A percentile compares a stretch with the other conserved stretches of the same genome.
phyloP scores from a whole-genome alignment of 2,888 invertebrate genomes.

The Hedychridium roseum region DNA sequence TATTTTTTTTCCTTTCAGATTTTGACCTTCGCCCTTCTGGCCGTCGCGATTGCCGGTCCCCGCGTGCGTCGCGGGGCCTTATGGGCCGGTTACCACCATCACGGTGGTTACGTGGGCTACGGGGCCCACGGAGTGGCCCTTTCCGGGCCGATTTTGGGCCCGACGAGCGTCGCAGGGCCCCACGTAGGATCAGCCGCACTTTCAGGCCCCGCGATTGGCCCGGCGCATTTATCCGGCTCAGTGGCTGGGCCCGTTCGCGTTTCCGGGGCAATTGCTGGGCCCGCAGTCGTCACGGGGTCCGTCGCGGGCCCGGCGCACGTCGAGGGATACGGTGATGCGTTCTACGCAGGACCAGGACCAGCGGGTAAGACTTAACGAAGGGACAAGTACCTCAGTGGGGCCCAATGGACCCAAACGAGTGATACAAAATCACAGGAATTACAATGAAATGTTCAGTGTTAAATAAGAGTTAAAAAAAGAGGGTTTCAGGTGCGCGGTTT shows the following conservation, averaged over 20 bases:
- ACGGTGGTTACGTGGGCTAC: slow-evolving; percentile 26
- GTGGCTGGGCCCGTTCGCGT: slow-evolving; percentile 56
- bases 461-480: background rate
- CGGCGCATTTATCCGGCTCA: slow-evolving; percentile 53
- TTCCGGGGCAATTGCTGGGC: slow-evolving; percentile 59
- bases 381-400: slow-evolving; percentile 8
- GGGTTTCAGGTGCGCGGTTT: slow-evolving; percentile 1
- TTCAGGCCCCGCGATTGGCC: slow-evolving; percentile 55
- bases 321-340: slow-evolving; percentile 43
- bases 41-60: slow-evolving; percentile 38
- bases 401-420: too few species aligned
- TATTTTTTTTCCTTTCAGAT: slow-evolving; percentile 41
- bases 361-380: too few species aligned
- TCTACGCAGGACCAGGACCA: too few species aligned
- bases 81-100: slow-evolving; percentile 32
- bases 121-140: slow-evolving; percentile 51
- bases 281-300: slow-evolving; percentile 53
- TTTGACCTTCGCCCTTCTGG: slow-evolving; percentile 45
- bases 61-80: slow-evolving; percentile 47
- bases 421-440: too few species aligned
- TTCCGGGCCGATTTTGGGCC: slow-evolving; percentile 52
- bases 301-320: slow-evolving; percentile 57
- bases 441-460: background rate
- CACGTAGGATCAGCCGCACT: slow-evolving; percentile 49
- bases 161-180: slow-evolving; percentile 50